These are phyloP conservation scores for Sternotherus odoratus DNA, from an alignment of 2,797 vertebrate species.

Conservation along the genomic window DNA sequence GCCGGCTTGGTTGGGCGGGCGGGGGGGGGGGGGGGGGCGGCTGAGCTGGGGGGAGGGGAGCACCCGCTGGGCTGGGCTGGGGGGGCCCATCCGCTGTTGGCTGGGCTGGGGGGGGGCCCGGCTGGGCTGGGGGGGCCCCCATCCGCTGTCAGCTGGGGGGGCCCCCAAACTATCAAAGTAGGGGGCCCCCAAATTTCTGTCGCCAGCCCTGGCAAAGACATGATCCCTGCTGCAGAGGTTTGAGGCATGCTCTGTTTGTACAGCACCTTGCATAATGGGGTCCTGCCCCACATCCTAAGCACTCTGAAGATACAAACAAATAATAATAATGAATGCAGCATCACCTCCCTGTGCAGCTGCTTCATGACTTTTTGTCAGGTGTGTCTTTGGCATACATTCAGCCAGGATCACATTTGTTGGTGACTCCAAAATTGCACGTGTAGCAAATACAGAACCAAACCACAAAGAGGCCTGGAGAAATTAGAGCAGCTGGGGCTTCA, in stretches of 20 bases:
- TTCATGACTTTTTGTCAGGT: neutral
- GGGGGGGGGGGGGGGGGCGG: too few species aligned
- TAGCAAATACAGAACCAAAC: neutral
- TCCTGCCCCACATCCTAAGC: neutral
- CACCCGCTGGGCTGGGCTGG: too few species aligned
- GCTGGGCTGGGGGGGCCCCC: too few species aligned
- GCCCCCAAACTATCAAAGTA: too few species aligned
- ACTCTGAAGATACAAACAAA: neutral
- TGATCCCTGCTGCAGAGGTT: neutral
- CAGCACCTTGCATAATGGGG: neutral
- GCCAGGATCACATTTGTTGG: neutral
- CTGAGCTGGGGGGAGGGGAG: too few species aligned
- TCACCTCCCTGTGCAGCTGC: neutral
- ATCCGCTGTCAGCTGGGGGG: too few species aligned
- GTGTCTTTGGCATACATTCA: neutral
- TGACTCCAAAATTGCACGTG: too few species aligned
- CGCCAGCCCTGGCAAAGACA: too few species aligned
- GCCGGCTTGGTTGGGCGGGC: too few species aligned
- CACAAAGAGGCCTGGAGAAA: neutral
- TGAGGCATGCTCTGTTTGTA: neutral
- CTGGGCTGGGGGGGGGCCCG: too few species aligned
- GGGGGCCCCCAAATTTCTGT: too few species aligned
- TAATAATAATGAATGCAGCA: neutral
- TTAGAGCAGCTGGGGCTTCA: neutral
- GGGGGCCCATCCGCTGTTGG: too few species aligned